phyloP scores from a whole-genome alignment of 1,140 invertebrate genomes.

The Saccostrea cuccullata region DNA sequence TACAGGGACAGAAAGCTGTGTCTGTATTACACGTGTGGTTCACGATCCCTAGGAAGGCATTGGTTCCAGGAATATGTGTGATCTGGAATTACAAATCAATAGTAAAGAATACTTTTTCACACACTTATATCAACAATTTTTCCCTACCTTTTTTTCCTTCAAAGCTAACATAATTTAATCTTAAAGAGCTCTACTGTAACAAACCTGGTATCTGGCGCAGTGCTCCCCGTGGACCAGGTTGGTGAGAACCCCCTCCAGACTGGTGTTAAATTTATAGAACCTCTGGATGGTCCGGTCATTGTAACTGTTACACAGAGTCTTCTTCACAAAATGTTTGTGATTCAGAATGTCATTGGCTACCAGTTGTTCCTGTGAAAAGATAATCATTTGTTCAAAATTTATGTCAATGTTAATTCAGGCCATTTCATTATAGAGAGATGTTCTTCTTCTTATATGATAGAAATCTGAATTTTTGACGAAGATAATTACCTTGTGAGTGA shows the following conservation, averaged over 20 bases:
- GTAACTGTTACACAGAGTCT: conserved; percentile 86
- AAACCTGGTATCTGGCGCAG: conserved; percentile 88
- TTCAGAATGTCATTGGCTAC: conserved; percentile 93
- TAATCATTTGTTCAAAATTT: conserved; percentile 1
- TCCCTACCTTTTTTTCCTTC: neutral
- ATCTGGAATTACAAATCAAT: conserved; percentile 81
- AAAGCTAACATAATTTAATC: neutral
- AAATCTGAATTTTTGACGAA: neutral
- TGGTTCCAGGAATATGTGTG: conserved; percentile 88
- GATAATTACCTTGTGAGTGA: conserved; percentile 85
- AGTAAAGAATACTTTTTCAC: no score
- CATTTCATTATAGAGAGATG: neutral
- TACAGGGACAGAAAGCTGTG: conserved; percentile 94
- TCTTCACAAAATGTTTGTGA: conserved; percentile 89
- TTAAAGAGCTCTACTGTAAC: neutral
- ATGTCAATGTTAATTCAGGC: neutral
- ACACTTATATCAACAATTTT: no score
- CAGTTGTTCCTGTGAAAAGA: conserved; percentile 83
- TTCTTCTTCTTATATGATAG: neutral
- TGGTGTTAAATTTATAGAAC: conserved; percentile 86
- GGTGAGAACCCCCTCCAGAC: conserved; percentile 85
- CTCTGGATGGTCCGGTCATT: conserved; percentile 80
- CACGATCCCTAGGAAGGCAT: conserved; percentile 92
- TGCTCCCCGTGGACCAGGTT: conserved; percentile 93
- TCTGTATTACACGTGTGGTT: conserved; percentile 90